These are phyloP conservation scores for Malachius bipustulatus DNA, from an alignment of 2,888 invertebrate species.

Conservation along the genomic window DNA sequence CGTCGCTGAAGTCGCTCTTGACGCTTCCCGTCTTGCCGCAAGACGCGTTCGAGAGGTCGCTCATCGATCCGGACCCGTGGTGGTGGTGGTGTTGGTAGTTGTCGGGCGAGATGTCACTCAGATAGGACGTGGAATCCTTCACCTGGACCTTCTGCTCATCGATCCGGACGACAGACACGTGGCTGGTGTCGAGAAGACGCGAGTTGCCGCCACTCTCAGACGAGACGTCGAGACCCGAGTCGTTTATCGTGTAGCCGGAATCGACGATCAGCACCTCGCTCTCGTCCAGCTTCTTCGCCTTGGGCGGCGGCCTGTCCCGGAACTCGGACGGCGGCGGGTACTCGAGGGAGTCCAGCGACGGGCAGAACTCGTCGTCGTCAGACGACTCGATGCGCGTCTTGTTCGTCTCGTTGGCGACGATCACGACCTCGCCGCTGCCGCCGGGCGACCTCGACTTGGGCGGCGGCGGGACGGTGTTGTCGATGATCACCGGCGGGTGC, in stretches of 20 bases:
- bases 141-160: conserved; percentile 65
- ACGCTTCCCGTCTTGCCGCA: conserved; percentile 28
- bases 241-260: conserved; percentile 52
- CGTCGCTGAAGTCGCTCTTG: conserved; percentile 36
- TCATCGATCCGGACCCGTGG: conserved; percentile 35
- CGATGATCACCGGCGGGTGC: conserved; percentile 67
- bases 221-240: conserved; percentile 50
- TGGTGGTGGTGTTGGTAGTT: conserved; percentile 28
- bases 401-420: conserved; percentile 65
- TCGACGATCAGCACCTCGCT: conserved; percentile 77
- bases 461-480: conserved; percentile 43
- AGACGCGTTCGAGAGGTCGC: conserved; percentile 35
- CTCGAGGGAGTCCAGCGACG: conserved; percentile 64
- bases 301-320: conserved; percentile 32
- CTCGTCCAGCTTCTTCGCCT: conserved; percentile 65
- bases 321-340: conserved; percentile 40
- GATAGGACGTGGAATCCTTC: conserved; percentile 49
- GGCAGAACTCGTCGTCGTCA: conserved; percentile 62
- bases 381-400: conserved; percentile 59
- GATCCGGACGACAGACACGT: conserved; percentile 84
- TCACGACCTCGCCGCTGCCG: conserved; percentile 55
- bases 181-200: conserved; percentile 60
- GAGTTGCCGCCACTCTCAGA: conserved; percentile 38
- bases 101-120: conserved; percentile 26
- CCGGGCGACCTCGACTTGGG: conserved; percentile 36